Evolutionary conservation across 2,797 vertebrate species (phyloP).

Genomic region (Otus scops): DNA sequence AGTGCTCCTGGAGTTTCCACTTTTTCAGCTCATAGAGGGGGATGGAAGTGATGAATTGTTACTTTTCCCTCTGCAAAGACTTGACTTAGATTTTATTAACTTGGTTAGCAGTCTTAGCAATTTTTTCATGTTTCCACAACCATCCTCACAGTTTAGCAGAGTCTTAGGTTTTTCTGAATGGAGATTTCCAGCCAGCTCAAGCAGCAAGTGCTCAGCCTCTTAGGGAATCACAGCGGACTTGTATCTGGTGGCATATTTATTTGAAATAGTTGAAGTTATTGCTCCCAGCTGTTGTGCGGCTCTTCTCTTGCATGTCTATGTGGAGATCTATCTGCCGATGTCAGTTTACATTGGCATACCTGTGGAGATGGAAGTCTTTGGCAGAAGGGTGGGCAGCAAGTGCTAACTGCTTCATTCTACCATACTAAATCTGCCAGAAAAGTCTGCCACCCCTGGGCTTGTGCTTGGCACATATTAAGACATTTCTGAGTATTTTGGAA

Average conservation of each 20-base stretch:
- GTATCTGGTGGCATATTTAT: not conserved
- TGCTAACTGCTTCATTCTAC: not conserved
- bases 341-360: not conserved
- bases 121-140: not conserved
- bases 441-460: not conserved
- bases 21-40: not conserved
- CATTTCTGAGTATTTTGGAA: not conserved
- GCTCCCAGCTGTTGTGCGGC: not conserved
- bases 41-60: not conserved
- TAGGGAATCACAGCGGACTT: not conserved
- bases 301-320: not conserved
- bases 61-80: not conserved
- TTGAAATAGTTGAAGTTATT: not conserved
- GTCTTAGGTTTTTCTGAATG: not conserved
- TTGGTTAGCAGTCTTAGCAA: not conserved
- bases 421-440: not conserved
- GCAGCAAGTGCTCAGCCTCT: not conserved
- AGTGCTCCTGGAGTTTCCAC: not conserved
- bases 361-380: not conserved
- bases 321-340: not conserved
- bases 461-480: accelerated
- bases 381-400: not conserved
- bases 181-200: not conserved
- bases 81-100: not conserved
- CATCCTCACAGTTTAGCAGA: not conserved